These are phyloP conservation scores for Caenorhabditis sp. DNA, from an alignment of 2,888 invertebrate species.

Conservation along the genomic window DNA sequence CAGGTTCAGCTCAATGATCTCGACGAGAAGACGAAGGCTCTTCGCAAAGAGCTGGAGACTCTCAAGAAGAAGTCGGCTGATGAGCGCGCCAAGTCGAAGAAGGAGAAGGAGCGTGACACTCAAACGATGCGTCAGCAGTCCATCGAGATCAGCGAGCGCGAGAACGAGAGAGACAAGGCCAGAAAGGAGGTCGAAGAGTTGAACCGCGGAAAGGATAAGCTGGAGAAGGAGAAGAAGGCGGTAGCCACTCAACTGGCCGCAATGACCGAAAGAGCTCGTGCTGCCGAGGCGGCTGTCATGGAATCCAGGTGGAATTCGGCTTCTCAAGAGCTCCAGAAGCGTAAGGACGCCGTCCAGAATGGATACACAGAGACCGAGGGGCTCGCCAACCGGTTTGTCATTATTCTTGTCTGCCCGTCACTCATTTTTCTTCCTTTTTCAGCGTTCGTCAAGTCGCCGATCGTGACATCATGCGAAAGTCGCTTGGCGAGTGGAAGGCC, in stretches of 20 bases:
- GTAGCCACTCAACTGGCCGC: conserved; percentile 29
- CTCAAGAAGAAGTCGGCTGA: conserved; percentile 67
- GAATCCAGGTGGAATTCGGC: conserved; percentile 44
- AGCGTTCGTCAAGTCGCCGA: conserved; percentile 61
- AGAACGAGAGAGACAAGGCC: conserved; percentile 42
- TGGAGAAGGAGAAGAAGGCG: conserved; percentile 54
- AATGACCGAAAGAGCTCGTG: conserved; percentile 54
- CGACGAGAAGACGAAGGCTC: conserved; percentile 63
- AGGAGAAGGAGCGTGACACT: conserved; percentile 57
- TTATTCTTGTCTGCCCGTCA: too few relatives aligned
- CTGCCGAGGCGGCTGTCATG: conserved; percentile 48
- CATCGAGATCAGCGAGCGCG: conserved; percentile 34
- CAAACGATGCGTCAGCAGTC: conserved; percentile 50
- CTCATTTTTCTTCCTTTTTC: too few relatives aligned
- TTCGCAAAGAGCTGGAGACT: conserved; percentile 62
- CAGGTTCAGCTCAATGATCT: conserved; percentile 56
- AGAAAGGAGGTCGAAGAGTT: conserved; percentile 45
- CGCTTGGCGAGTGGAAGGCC: conserved; percentile 58
- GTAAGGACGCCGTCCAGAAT: conserved; percentile 41
- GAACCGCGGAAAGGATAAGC: conserved; percentile 28
- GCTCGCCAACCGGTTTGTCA: conserved; percentile 17
- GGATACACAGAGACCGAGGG: conserved; percentile 58
- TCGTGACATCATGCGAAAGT: conserved; percentile 54
- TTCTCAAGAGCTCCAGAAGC: conserved; percentile 43
- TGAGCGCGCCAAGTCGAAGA: conserved; percentile 61